Evolutionary conservation across 2,888 invertebrate species (phyloP), one percentile per base, ranked within the genome.

Genomic region (Drosophila histrio): DNA sequence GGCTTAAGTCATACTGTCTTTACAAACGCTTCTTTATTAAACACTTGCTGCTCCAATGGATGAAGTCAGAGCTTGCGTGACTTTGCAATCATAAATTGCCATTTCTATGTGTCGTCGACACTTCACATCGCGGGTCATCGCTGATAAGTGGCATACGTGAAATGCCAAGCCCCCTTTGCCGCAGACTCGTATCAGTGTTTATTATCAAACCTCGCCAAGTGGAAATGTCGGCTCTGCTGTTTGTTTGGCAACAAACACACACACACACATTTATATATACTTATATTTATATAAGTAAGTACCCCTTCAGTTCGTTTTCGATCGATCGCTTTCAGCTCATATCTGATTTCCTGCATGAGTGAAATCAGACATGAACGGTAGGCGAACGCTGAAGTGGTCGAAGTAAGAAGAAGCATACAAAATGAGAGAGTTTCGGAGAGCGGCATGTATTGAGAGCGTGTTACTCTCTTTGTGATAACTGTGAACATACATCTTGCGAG

Each of bases 81-180:
- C 44, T 43, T 36, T 24, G n/a, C 47, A 61, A 50, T 58, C 59
- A 59, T 52, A 62, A 56, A 68, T 67, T 67, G 54, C 32, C 30
- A 61, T 59, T 66, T 56, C 61, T 50, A 66, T 61, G 58, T 65
- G 72, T 60, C 52, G 56, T 72, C 59, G 53, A 46, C 61, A 50
- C 53, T 56, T 58, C 47, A 57, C 32, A 54, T 34, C 60, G 22
- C 63, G 44, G 88, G 85, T 80, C 88, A 82, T 82, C 88, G 59
- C 69, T 80, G 81, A 88, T 88, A 88, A 62, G 64, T 21, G 11
- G 17, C 41, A 32, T 13, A 30, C 9, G 44, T 44, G 36, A 44
- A 46, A 46, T 3, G 44, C 26, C 63, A 46, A 53, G 66, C 66
- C 46, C 47, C 44, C n/a, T 52, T 52, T 43, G 41, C 43, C n/a